A percentile compares a stretch with the other conserved stretches of the same genome.
Evolutionary conservation across 2,113 vertebrate genomes (phyloP).

Genomic region (Heloderma charlesbogerti): DNA sequence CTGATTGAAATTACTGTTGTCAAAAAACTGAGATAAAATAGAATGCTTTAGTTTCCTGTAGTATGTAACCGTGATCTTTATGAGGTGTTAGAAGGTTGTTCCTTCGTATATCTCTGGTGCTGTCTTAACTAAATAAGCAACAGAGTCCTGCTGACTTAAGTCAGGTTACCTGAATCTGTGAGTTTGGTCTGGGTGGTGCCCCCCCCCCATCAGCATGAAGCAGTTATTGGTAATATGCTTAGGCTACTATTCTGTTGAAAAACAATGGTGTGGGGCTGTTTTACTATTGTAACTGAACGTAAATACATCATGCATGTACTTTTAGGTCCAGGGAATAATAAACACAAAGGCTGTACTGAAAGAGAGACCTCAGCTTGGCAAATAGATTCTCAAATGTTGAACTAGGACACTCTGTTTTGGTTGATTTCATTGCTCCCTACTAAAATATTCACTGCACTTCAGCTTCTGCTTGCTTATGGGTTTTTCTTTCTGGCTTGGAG

Average conservation of each 20-base stretch:
- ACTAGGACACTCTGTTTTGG: background rate
- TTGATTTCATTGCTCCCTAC: background rate
- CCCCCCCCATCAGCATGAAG: background rate
- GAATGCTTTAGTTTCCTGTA: background rate
- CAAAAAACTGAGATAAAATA: background rate
- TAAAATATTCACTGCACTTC: background rate
- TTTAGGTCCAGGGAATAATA: background rate
- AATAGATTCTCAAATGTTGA: background rate
- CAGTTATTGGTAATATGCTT: background rate
- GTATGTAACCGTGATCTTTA: background rate
- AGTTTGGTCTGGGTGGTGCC: background rate
- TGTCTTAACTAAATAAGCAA: background rate
- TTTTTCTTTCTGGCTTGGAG: background rate
- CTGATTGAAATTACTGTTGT: background rate
- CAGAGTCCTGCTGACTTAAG: background rate
- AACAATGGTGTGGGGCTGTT: background rate
- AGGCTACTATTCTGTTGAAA: conserved; percentile 1
- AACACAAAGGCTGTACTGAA: background rate
- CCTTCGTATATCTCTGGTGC: background rate
- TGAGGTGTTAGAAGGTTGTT: background rate
- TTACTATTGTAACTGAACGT: background rate
- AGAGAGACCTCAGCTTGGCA: background rate
- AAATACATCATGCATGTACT: background rate
- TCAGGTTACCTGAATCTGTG: background rate
- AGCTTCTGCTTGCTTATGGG: background rate